These are phyloP conservation scores for Ameiurus melas DNA, from an alignment of 2,113 vertebrate species.

Conservation along the genomic window DNA sequence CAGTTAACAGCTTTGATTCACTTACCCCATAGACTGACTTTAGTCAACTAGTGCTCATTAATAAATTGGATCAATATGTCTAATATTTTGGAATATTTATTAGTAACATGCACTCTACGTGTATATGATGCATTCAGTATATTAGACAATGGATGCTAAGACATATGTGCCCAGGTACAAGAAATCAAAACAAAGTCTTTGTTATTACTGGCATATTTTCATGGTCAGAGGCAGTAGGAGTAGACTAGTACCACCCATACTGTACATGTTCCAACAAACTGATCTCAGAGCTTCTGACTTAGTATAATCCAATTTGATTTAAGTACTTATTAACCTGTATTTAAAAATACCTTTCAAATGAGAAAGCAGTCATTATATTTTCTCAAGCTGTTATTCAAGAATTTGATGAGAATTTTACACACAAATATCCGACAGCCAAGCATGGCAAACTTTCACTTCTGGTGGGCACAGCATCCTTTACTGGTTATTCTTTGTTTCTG, in stretches of 20 bases:
- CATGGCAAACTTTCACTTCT: neutral
- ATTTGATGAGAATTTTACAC: neutral
- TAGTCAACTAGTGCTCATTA: neutral
- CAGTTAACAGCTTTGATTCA: constrained; percentile 13
- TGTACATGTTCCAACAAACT: neutral
- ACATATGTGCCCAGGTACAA: neutral
- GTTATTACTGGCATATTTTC: neutral
- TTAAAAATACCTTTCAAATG: neutral
- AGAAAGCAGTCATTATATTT: constrained; percentile 14
- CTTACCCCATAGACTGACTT: constrained; percentile 1
- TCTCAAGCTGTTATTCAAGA: constrained; percentile 1
- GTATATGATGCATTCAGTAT: neutral
- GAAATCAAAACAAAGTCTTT: neutral
- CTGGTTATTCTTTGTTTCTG: neutral
- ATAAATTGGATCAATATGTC: neutral
- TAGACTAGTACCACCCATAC: neutral
- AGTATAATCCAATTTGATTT: neutral
- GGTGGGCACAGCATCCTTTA: constrained; percentile 6
- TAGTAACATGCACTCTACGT: neutral
- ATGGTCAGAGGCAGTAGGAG: neutral
- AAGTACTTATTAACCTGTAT: constrained; percentile 6
- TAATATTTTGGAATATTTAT: neutral
- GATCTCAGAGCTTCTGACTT: neutral
- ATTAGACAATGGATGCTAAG: neutral
- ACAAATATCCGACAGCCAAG: neutral